Conservation (phyloP, 23 tunicate species). For the Phallusia fumigata region DNA sequence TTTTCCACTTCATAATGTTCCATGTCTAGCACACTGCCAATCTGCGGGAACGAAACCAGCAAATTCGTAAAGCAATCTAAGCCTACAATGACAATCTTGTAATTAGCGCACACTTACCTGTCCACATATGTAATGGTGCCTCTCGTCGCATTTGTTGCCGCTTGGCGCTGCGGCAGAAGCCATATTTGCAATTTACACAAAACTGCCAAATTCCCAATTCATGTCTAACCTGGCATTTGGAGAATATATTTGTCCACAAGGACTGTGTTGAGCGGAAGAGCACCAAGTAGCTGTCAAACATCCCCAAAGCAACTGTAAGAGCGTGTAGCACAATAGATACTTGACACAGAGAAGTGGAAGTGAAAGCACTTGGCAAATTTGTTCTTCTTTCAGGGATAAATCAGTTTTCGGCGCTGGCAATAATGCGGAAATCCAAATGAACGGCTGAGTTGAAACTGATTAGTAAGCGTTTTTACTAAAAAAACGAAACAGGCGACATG, state of each 20-base stretch:
- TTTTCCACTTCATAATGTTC: conserved; percentile 57
- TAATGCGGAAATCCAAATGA: no score
- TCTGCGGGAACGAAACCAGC: conserved; percentile 20
- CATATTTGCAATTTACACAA: no score
- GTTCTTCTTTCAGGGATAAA: neutral
- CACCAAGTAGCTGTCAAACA: neutral
- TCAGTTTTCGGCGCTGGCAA: no score
- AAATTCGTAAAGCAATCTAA: no score
- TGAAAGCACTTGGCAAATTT: conserved; percentile 1
- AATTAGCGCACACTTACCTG: conserved; percentile 29
- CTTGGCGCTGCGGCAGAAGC: neutral
- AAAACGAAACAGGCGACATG: no score
- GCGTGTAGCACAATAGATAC: neutral
- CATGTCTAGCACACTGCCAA: conserved; percentile 62
- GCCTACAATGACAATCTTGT: no score
- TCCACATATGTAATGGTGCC: conserved; percentile 49
- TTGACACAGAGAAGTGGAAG: neutral
- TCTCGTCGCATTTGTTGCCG: conserved; percentile 32
- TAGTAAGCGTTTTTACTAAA: no score
- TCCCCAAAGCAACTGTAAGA: neutral
- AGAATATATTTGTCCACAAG: no score
- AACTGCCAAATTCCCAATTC: no score
- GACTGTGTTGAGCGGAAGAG: neutral
- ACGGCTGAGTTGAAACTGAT: no score
- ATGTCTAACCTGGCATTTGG: no score